These are phyloP conservation scores for Caenorhabditis brenneri DNA, from an alignment of 1,140 invertebrate genomes.

Conservation along the genomic window DNA sequence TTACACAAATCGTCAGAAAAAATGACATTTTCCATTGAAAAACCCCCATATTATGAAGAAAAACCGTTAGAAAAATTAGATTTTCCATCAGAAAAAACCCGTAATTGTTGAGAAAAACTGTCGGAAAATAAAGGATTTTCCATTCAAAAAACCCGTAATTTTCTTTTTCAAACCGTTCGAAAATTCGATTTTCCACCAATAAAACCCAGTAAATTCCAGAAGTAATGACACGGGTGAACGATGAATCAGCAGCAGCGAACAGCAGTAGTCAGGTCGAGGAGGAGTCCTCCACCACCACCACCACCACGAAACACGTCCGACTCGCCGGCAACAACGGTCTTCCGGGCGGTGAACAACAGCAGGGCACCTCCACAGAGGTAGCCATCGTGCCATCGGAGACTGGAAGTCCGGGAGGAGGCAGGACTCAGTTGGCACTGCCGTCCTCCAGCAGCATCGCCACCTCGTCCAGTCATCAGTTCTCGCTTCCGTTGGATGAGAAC, in stretches of 20 bases:
- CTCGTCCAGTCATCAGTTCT: neutral
- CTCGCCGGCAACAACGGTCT: neutral
- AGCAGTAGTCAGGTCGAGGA: neutral
- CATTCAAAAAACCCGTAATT: no score
- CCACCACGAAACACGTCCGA: neutral
- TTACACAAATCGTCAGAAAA: no score
- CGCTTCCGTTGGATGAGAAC: conserved; percentile 62
- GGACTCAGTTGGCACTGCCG: neutral
- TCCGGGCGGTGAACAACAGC: conserved; percentile 9
- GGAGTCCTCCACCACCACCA: neutral
- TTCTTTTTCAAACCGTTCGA: no score
- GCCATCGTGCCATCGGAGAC: neutral
- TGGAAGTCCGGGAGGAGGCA: neutral
- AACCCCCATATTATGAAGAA: no score
- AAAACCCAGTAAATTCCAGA: neutral
- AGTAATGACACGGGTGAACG: neutral
- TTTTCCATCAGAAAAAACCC: no score
- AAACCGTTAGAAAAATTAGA: no score
- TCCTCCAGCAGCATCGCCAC: neutral
- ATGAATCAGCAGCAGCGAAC: neutral
- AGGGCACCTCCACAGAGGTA: neutral
- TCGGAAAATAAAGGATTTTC: no score
- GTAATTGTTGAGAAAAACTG: no score
- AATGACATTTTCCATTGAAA: no score
- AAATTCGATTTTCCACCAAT: no score